Evolutionary conservation across 2,113 vertebrate genomes (phyloP).

Genomic region (Miniopterus natalensis): DNA sequence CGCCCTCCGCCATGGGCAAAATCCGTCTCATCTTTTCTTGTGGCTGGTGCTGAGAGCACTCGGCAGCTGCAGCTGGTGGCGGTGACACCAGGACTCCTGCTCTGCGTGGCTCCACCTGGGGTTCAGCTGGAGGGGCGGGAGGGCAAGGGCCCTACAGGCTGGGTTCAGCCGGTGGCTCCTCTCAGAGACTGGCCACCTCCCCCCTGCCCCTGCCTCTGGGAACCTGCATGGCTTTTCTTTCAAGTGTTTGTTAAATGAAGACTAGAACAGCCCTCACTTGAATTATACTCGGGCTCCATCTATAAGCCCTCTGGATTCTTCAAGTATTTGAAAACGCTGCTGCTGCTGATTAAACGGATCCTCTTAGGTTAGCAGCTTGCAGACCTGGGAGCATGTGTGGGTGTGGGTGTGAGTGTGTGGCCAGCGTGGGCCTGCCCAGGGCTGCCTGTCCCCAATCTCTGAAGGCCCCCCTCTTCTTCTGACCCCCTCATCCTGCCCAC

Average conservation of each 20-base stretch:
- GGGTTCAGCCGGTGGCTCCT: not conserved
- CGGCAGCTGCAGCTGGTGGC: slow-evolving; percentile 89
- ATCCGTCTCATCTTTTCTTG: slow-evolving; percentile 87
- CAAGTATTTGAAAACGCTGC: slow-evolving; percentile 64
- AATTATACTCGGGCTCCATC: slow-evolving; percentile 60
- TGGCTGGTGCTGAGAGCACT: slow-evolving; percentile 86
- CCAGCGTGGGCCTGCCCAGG: rapidly evolving
- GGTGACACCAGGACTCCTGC: slow-evolving; percentile 85
- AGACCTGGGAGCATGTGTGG: not conserved
- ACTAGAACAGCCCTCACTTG: slow-evolving; percentile 72
- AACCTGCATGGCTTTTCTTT: slow-evolving; percentile 61
- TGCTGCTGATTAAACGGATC: slow-evolving; percentile 40
- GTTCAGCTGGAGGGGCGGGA: slow-evolving; percentile 87
- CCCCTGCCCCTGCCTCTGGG: not conserved
- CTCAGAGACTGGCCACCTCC: not conserved
- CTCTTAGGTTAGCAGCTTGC: slow-evolving; percentile 66
- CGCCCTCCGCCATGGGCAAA: slow-evolving; percentile 89
- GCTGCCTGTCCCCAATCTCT: no score
- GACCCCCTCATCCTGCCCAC: rapidly evolving
- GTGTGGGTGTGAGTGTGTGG: not conserved
- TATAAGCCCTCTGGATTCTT: slow-evolving; percentile 70
- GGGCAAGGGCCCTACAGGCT: slow-evolving; percentile 26
- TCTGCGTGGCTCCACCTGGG: slow-evolving; percentile 85
- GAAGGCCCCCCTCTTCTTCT: not conserved
- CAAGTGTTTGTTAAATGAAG: slow-evolving; percentile 67